Evolutionary conservation across 2,888 invertebrate genomes (phyloP).

Genomic region (Clanis bilineata): DNA sequence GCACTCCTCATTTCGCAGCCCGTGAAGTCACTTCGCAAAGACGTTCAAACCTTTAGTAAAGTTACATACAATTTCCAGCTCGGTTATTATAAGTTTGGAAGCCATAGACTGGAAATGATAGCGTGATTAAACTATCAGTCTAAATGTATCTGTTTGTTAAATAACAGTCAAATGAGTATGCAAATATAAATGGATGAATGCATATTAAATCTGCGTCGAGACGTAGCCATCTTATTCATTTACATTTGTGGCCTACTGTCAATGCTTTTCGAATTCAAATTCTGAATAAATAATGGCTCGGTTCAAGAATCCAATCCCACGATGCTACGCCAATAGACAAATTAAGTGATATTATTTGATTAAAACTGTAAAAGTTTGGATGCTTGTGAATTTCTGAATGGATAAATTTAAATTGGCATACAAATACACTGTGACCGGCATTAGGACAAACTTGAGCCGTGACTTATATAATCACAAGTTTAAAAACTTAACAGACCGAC

Average conservation of each 20-base stretch:
- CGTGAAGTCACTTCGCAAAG: not conserved
- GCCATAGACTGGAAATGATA: not conserved
- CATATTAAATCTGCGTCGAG: not conserved
- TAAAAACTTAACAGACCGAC: too few relatives aligned
- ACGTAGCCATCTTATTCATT: not conserved
- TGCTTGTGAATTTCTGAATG: too few relatives aligned
- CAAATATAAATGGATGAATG: not conserved
- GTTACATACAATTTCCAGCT: not conserved
- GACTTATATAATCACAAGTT: too few relatives aligned
- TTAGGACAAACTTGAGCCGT: too few relatives aligned
- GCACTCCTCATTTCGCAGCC: not conserved
- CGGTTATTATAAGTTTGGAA: not conserved
- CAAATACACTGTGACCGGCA: too few relatives aligned
- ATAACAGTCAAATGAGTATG: not conserved
- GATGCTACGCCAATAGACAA: too few relatives aligned
- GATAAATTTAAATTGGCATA: too few relatives aligned
- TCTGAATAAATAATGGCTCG: too few relatives aligned
- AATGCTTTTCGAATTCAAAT: too few relatives aligned
- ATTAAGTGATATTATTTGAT: too few relatives aligned
- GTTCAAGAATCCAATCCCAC: too few relatives aligned
- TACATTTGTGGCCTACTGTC: not conserved
- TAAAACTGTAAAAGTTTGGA: too few relatives aligned
- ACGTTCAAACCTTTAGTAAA: constrained; percentile 13
- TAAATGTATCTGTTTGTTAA: not conserved
- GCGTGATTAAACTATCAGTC: not conserved